phyloP scores from a whole-genome alignment of 2,797 vertebrate genomes.

The Petrocephalus sullivani region DNA sequence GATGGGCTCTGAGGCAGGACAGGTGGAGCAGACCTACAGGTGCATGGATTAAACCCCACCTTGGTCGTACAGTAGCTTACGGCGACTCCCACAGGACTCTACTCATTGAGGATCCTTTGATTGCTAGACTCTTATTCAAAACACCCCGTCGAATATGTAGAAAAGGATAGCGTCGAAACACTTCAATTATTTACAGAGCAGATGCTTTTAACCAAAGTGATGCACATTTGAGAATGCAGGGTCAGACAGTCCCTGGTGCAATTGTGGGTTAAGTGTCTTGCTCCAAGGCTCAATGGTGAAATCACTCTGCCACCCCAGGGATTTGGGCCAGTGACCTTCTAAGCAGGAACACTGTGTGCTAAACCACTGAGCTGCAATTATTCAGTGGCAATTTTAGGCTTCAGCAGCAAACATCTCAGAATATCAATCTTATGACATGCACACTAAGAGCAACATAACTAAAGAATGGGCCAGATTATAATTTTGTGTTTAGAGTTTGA shows the following conservation, averaged over 20 bases:
- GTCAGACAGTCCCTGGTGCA: not conserved
- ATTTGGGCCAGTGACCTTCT: not conserved
- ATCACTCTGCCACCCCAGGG: not conserved
- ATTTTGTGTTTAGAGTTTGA: too few species aligned
- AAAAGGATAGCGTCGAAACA: not conserved
- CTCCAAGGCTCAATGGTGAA: not conserved
- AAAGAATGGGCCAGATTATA: not conserved
- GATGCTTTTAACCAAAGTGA: not conserved
- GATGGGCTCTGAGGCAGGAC: not conserved
- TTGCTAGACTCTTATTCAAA: not conserved
- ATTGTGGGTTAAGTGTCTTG: not conserved
- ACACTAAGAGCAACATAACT: not conserved
- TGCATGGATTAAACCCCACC: not conserved
- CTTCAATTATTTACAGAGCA: not conserved
- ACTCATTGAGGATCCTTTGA: not conserved
- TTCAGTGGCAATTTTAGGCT: not conserved
- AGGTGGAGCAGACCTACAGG: not conserved
- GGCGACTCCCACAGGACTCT: not conserved
- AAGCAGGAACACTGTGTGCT: not conserved
- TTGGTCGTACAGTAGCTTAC: not conserved
- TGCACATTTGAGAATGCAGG: not conserved
- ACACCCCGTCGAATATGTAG: not conserved
- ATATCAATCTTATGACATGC: not conserved
- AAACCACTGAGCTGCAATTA: not conserved
- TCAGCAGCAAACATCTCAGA: not conserved